phyloP scores from a whole-genome alignment of 2,888 invertebrate genomes.

The Temnothorax rugatulus region DNA sequence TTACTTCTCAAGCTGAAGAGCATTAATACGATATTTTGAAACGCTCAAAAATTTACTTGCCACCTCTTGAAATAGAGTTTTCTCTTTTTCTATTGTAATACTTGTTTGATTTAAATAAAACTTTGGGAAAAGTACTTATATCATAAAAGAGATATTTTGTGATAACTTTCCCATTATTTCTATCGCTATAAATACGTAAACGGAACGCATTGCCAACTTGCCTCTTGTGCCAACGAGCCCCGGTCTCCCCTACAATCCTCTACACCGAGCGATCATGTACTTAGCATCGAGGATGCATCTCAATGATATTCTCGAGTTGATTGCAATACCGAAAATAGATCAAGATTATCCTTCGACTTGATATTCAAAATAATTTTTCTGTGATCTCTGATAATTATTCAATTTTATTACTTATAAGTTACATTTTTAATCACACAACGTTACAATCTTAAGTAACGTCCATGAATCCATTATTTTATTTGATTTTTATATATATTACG shows the following conservation, averaged over 20 bases:
- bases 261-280: constrained; percentile 19
- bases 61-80: too few relatives aligned
- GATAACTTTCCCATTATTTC: too few relatives aligned
- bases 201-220: too few relatives aligned
- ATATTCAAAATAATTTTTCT: not conserved
- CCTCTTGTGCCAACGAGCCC: too few relatives aligned
- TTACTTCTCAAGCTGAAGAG: too few relatives aligned
- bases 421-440: not conserved
- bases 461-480: not conserved
- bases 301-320: constrained; percentile 9
- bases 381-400: not conserved
- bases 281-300: constrained; percentile 27
- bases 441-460: not conserved
- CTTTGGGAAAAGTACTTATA: too few relatives aligned
- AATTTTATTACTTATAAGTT: not conserved
- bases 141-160: too few relatives aligned
- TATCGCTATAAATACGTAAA: too few relatives aligned
- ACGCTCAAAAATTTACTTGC: too few relatives aligned
- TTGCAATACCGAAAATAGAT: not conserved
- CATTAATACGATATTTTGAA: too few relatives aligned
- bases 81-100: too few relatives aligned
- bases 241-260: constrained; percentile 30
- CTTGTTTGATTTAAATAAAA: too few relatives aligned
- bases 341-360: not conserved
- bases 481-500: not conserved